These are phyloP conservation scores for Phaedon cochleariae DNA, from an alignment of 2,888 invertebrate species.

Conservation along the genomic window DNA sequence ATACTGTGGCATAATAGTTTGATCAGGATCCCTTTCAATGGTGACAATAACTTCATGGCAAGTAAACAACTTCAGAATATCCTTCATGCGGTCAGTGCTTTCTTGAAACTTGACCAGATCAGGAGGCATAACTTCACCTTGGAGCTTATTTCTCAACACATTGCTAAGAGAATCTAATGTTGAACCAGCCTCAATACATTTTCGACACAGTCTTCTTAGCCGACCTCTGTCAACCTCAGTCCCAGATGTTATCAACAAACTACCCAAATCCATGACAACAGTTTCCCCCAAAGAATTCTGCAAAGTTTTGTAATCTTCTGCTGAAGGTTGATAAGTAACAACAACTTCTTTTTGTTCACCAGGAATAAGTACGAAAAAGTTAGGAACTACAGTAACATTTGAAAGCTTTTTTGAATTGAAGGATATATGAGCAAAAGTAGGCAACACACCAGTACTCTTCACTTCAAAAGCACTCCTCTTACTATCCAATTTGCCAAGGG, in stretches of 20 bases:
- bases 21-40: slow-evolving; percentile 57
- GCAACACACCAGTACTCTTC: slow-evolving; percentile 67
- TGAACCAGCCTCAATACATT: slow-evolving; percentile 45
- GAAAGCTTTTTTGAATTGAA: slow-evolving; percentile 50
- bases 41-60: slow-evolving; percentile 56
- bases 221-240: slow-evolving; percentile 56
- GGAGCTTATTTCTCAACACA: slow-evolving; percentile 48
- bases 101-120: slow-evolving; percentile 55
- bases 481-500: slow-evolving; percentile 66
- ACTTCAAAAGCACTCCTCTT: slow-evolving; percentile 60
- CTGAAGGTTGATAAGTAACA: slow-evolving; percentile 52
- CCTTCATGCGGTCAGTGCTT: slow-evolving; percentile 47
- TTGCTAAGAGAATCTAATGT: slow-evolving; percentile 45
- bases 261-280: slow-evolving; percentile 55
- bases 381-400: slow-evolving; percentile 52
- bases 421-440: slow-evolving; percentile 63
- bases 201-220: slow-evolving; percentile 51
- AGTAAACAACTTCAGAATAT: slow-evolving; percentile 50
- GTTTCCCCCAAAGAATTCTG: slow-evolving; percentile 40
- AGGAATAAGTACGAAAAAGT: slow-evolving; percentile 52
- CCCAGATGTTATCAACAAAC: slow-evolving; percentile 54
- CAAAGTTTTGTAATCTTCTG: slow-evolving; percentile 52
- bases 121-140: slow-evolving; percentile 52
- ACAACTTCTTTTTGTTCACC: slow-evolving; percentile 50
- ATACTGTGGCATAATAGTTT: slow-evolving; percentile 52